Evolutionary conservation across 2,113 vertebrate species (phyloP).

Genomic region (Pelmatolapia mariae): DNA sequence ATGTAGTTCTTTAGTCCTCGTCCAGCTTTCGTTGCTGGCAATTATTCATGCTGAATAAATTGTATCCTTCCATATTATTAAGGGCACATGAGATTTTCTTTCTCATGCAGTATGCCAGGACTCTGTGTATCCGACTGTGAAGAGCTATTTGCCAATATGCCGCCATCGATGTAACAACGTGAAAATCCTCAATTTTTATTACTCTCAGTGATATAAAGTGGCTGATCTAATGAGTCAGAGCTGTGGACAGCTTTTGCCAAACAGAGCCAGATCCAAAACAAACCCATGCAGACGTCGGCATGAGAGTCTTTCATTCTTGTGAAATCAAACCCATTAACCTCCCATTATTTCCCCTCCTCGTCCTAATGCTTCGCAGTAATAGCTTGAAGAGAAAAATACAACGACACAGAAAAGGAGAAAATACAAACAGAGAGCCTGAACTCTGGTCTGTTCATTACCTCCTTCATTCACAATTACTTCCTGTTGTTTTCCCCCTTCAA

Average conservation of each 20-base stretch:
- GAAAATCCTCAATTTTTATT: conserved; percentile 22
- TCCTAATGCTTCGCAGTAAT: not conserved
- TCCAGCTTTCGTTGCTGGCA: not conserved
- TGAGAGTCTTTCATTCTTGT: conserved; percentile 7
- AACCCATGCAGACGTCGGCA: conserved; percentile 2
- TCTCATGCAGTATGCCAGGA: not conserved
- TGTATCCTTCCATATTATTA: not conserved
- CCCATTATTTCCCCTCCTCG: not conserved
- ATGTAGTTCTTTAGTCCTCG: not conserved
- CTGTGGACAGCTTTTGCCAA: conserved; percentile 23
- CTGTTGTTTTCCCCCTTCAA: not conserved
- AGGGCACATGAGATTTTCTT: not conserved
- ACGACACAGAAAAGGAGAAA: not conserved
- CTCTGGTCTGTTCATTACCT: not conserved
- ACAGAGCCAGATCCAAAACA: conserved; percentile 9
- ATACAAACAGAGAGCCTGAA: not conserved
- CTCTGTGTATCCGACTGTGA: not conserved
- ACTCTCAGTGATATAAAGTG: conserved; percentile 14
- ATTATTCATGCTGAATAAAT: not conserved
- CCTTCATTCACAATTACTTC: conserved; percentile 3
- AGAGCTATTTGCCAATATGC: conserved; percentile 6
- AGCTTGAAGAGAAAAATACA: not conserved
- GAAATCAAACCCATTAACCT: conserved; percentile 49
- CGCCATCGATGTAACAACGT: not conserved
- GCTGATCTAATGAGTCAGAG: conserved; percentile 30